Base-by-base conservation (phyloP, 2,888 invertebrate species). In the Rugalucina vietnamica region DNA sequence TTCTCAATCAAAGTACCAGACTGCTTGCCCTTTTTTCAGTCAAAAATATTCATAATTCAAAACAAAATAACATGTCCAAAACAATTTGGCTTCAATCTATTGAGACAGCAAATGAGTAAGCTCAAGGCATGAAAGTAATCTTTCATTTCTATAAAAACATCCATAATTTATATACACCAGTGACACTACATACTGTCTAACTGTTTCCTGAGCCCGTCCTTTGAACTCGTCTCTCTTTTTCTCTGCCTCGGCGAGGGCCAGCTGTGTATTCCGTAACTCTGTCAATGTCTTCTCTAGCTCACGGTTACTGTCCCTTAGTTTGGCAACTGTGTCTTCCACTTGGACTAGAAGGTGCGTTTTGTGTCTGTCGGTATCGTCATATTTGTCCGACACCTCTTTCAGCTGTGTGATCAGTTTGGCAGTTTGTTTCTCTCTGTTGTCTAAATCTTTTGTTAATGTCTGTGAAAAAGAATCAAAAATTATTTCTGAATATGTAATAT, bases 121-220 rank as follows among this genome's bases (percentile, higher is more conserved):
- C n/a, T n/a, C n/a, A n/a, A n/a, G n/a, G n/a, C n/a, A n/a, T n/a
- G n/a, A n/a, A n/a, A n/a, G n/a, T n/a, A n/a, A n/a, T n/a, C n/a
- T n/a, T n/a, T n/a, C n/a, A n/a, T n/a, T n/a, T n/a, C n/a, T n/a
- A n/a, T n/a, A n/a, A n/a, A n/a, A n/a, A n/a, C n/a, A n/a, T n/a
- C n/a, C n/a, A n/a, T n/a, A n/a, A n/a, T n/a, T n/a, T n/a, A n/a
- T n/a, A n/a, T n/a, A n/a, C n/a, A n/a, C n/a, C n/a, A n/a, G n/a
- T n/a, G n/a, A n/a, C n/a, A n/a, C n/a, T 34, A 92, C 93, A 90
- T 84, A 94, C 94, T 94, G 93, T 88, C 93, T 89, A 27, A 94
- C 93, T 36, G 94, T 93, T 82, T 94, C 94, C 87, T 94, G 93
- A 37, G 94, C 93, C 34, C 93, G 89, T 21, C 91, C 91, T 87